phyloP scores from a whole-genome alignment of 2,888 invertebrate species.

The Habroteleia sp. region DNA sequence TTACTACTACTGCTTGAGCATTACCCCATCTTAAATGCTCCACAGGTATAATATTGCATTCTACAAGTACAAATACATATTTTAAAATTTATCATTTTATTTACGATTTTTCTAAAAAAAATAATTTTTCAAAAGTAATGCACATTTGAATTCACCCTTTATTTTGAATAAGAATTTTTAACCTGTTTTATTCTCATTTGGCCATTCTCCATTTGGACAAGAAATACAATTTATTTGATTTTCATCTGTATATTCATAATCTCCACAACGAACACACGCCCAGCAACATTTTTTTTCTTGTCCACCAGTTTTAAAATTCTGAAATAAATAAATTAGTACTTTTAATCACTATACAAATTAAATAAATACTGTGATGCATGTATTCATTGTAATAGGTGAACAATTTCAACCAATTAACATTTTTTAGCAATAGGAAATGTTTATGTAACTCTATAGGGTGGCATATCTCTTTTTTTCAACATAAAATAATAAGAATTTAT shows the following conservation, averaged over 20 bases:
- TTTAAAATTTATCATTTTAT: too few species aligned
- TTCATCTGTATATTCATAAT: slow-evolving; percentile 84
- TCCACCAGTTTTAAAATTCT: slow-evolving; percentile 84
- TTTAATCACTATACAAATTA: neutral
- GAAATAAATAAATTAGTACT: slow-evolving; percentile 27
- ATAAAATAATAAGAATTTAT: too few species aligned
- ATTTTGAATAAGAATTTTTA: slow-evolving; percentile 52
- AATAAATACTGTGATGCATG: too few species aligned
- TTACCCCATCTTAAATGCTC: slow-evolving; percentile 85
- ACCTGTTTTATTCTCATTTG: slow-evolving; percentile 85
- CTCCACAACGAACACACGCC: slow-evolving; percentile 87
- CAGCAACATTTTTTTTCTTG: slow-evolving; percentile 88
- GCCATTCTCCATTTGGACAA: slow-evolving; percentile 85
- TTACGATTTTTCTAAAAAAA: too few species aligned
- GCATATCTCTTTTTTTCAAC: too few species aligned
- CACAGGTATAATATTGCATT: slow-evolving; percentile 84
- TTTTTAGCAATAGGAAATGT: too few species aligned
- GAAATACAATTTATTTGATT: slow-evolving; percentile 83
- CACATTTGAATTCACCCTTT: too few species aligned
- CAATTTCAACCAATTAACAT: too few species aligned
- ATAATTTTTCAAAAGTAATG: too few species aligned
- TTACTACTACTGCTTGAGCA: slow-evolving; percentile 84
- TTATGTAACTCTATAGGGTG: too few species aligned
- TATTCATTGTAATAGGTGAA: too few species aligned
- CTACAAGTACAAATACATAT: slow-evolving; percentile 3